Percentiles rank a stretch among this genome's conserved stretches.
phyloP scores from a whole-genome alignment of 2,113 vertebrate genomes.

The Grallaria varia region DNA sequence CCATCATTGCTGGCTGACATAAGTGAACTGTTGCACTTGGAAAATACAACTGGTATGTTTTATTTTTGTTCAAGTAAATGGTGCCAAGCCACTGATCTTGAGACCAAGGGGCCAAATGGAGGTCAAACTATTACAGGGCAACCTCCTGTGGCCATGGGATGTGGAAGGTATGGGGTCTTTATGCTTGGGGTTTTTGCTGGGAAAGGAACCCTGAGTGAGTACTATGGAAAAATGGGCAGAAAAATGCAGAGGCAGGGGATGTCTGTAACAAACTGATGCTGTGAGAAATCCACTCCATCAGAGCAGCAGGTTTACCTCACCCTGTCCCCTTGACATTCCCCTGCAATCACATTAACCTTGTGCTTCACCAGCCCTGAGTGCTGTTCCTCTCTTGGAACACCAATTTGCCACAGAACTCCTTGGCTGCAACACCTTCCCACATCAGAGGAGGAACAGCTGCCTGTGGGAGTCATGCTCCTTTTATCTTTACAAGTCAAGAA shows the following conservation, averaged over 20 bases:
- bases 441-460: not conserved
- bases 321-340: not conserved
- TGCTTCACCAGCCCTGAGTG: not conserved
- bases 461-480: not conserved
- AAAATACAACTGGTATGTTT: not conserved
- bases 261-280: not conserved
- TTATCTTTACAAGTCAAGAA: not conserved
- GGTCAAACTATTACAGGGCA: not conserved
- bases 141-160: not conserved
- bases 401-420: not conserved
- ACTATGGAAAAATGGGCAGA: not conserved
- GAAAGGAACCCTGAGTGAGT: not conserved
- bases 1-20: not conserved
- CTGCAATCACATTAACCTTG: not conserved
- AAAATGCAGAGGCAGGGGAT: not conserved
- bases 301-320: not conserved
- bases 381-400: not conserved
- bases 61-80: not conserved
- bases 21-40: not conserved
- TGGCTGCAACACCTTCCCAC: not conserved
- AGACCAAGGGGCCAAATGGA: not conserved
- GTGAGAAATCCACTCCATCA: not conserved
- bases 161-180: not conserved
- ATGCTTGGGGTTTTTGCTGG: not conserved
- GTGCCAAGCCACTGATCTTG: not conserved